Conservation (phyloP, 2,797 vertebrate genomes). For the Dallia pectoralis region DNA sequence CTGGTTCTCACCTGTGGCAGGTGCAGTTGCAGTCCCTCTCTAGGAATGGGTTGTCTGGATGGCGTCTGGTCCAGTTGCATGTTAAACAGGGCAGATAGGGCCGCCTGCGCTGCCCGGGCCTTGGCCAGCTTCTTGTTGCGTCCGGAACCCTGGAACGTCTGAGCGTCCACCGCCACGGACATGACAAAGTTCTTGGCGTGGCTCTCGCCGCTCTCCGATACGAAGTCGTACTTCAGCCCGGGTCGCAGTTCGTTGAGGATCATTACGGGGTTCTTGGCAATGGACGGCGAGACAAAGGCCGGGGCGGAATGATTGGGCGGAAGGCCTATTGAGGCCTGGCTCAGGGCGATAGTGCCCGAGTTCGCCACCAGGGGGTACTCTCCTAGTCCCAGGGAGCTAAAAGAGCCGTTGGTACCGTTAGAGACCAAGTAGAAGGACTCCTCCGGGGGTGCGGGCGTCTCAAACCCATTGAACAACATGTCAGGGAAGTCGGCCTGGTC, state of each 20-base stretch:
- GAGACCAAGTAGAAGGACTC: constrained; percentile 77
- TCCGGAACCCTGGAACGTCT: constrained; percentile 88
- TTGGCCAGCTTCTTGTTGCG: constrained; percentile 95
- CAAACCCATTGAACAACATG: constrained; percentile 89
- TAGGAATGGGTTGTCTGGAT: constrained; percentile 85
- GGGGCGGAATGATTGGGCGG: constrained; percentile 45
- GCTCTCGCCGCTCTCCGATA: constrained; percentile 91
- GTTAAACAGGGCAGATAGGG: constrained; percentile 86
- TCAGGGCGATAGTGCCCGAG: constrained; percentile 53
- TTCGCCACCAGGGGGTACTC: constrained; percentile 65
- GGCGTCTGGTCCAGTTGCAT: constrained; percentile 89
- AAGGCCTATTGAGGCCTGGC: constrained; percentile 61
- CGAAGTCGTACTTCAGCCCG: constrained; percentile 88
- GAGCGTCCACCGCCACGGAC: constrained; percentile 84
- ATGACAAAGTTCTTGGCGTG: constrained; percentile 94
- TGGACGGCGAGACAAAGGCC: constrained; percentile 63
- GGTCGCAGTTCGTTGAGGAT: constrained; percentile 91
- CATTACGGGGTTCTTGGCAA: constrained; percentile 91
- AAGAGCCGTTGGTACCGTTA: constrained; percentile 73
- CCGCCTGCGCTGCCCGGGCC: constrained; percentile 89
- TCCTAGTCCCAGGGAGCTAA: constrained; percentile 63
- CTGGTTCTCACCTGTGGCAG: constrained; percentile 87
- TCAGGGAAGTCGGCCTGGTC: constrained; percentile 90
- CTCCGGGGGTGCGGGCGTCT: constrained; percentile 71
- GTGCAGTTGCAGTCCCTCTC: constrained; percentile 89